phyloP scores from a whole-genome alignment of 2,797 vertebrate genomes.

The Ctenopoma multispine region DNA sequence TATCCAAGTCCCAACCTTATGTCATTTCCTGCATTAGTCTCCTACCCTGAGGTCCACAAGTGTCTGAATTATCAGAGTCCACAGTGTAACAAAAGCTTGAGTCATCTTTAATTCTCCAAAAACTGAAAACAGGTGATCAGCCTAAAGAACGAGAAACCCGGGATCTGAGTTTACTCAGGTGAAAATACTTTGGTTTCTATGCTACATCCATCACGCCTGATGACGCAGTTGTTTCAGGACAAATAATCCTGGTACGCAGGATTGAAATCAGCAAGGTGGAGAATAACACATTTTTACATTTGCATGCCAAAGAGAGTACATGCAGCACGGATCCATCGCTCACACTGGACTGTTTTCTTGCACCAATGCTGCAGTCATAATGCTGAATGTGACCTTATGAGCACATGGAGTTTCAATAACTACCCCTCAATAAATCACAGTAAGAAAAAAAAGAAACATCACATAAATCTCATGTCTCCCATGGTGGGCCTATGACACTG shows the following conservation, averaged over 20 bases:
- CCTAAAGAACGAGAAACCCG: not conserved
- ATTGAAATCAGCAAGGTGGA: too few relatives aligned
- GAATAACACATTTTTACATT: too few relatives aligned
- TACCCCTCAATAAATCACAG: not conserved
- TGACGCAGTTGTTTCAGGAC: not conserved
- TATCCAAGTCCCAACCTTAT: not conserved
- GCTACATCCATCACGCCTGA: not conserved
- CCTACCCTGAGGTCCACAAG: not conserved
- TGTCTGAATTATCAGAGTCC: not conserved
- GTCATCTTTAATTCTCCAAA: constrained; percentile 14
- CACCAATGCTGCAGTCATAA: not conserved
- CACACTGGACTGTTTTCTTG: too few relatives aligned
- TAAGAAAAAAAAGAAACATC: constrained; percentile 16
- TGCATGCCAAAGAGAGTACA: too few relatives aligned
- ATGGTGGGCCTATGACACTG: constrained; percentile 4
- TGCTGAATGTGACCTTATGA: not conserved
- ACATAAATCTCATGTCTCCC: not conserved
- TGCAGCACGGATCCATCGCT: not conserved
- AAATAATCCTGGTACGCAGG: not conserved
- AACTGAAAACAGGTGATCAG: constrained; percentile 9
- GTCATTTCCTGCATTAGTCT: not conserved
- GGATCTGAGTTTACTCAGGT: constrained; percentile 1
- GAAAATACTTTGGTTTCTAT: not conserved
- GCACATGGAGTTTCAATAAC: not conserved
- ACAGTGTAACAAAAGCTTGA: constrained; percentile 25